phyloP scores from a whole-genome alignment of 1,140 invertebrate species.

The Scaptomyza graminum region DNA sequence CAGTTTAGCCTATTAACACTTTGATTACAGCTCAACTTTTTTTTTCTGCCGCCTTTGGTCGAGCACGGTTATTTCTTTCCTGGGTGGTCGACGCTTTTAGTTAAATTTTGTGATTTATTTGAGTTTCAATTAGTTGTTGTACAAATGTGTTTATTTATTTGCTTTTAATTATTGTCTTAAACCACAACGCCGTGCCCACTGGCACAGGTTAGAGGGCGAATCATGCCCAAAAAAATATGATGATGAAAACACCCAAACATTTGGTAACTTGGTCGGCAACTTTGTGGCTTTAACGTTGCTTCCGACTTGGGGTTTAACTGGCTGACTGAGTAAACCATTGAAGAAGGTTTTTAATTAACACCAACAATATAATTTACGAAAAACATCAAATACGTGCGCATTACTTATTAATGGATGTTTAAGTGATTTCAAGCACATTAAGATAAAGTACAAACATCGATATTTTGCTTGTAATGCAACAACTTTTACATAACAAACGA shows the following conservation, averaged over 20 bases:
- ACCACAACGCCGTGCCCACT: constrained; percentile 65
- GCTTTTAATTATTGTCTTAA: constrained; percentile 81
- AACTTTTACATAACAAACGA: neutral
- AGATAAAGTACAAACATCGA: constrained; percentile 1
- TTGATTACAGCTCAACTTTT: constrained; percentile 79
- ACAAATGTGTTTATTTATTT: constrained; percentile 83
- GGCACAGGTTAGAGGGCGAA: constrained; percentile 38
- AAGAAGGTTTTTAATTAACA: constrained; percentile 81
- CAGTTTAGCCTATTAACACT: constrained; percentile 80
- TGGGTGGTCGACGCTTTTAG: constrained; percentile 82
- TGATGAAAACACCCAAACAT: constrained; percentile 3
- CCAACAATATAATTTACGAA: constrained; percentile 74
- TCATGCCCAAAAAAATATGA: constrained; percentile 2
- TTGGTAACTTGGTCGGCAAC: constrained; percentile 13
- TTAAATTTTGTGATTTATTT: constrained; percentile 81
- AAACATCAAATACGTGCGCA: constrained; percentile 54
- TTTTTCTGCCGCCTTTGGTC: constrained; percentile 32
- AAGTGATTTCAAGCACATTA: constrained; percentile 32
- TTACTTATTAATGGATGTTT: constrained; percentile 67
- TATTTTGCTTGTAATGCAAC: too few species aligned
- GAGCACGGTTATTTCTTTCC: constrained; percentile 14
- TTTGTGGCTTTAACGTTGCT: constrained; percentile 34
- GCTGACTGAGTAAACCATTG: constrained; percentile 11
- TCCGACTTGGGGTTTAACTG: constrained; percentile 10
- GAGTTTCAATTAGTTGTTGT: constrained; percentile 80